Conservation (phyloP, 1,140 invertebrate species). For the Diorhabda elongata region DNA sequence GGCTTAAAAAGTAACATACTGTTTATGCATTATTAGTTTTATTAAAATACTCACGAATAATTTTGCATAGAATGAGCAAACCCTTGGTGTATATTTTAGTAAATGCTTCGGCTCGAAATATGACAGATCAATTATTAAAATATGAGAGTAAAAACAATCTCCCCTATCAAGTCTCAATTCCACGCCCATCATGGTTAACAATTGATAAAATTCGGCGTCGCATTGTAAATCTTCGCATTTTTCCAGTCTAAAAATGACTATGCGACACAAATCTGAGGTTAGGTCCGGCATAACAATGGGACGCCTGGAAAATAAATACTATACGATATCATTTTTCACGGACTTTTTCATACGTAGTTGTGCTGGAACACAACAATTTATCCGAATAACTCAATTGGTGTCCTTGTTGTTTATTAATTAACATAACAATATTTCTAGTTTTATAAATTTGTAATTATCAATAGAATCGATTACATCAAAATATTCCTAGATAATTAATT, state of each 20-base stretch:
- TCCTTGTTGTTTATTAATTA: too few species aligned
- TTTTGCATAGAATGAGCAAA: conserved; percentile 26
- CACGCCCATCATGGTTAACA: conserved; percentile 25
- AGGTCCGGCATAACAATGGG: conserved; percentile 25
- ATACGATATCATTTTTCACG: too few species aligned
- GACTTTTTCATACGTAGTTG: too few species aligned
- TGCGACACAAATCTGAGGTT: conserved; percentile 26
- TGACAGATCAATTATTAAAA: conserved; percentile 23
- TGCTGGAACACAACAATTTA: too few species aligned
- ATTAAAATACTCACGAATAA: conserved; percentile 24
- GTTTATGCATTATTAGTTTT: too few species aligned
- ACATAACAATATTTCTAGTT: too few species aligned
- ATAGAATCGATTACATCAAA: too few species aligned
- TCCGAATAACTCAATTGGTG: too few species aligned
- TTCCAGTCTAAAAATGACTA: conserved; percentile 21
- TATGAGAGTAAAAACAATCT: conserved; percentile 22
- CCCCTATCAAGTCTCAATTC: conserved; percentile 25
- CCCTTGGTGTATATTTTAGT: conserved; percentile 29
- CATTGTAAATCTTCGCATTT: conserved; percentile 25
- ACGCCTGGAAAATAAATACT: conserved; percentile 19
- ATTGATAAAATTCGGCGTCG: conserved; percentile 22
- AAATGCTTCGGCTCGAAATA: conserved; percentile 22
- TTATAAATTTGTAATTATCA: too few species aligned
- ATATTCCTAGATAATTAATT: too few species aligned
- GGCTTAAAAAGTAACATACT: too few species aligned